Evolutionary conservation across 2,797 vertebrate species (phyloP), one percentile per base, ranked within the genome.

Genomic region (Thamnophis elegans): DNA sequence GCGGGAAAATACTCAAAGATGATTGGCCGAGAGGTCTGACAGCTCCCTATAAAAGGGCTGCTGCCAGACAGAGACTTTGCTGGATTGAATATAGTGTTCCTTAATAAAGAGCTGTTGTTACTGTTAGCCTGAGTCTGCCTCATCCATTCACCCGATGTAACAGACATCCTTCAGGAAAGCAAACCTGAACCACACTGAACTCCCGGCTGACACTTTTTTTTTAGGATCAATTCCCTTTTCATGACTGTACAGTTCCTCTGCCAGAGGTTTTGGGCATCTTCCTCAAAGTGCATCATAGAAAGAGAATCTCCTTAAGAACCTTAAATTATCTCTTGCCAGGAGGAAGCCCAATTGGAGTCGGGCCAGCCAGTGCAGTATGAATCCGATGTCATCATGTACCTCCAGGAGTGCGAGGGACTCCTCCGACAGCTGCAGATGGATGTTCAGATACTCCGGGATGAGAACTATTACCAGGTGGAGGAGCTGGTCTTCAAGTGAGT

Each of bases 391-490:
- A 98, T 98, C 13, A 95, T 98, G 92, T 99, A 99, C 95, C 98
- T 99, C 95, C 99, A 99, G 94, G 99, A 99, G 96, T 99, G 98
- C 0, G 99, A 99, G 95, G 97, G 97, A 93, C 98, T 99, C 82
- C 95, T 99, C 96, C 96, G 97, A 90, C 98, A 99, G 85, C 98
- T 99, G 4, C 98, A 98, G 95, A 98, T 98, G 96, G 99, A 99
- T 92, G 97, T 99, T n/a, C 98, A 98, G 96, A 98, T 99, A 95
- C 98, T 99, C 0, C 96, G 98, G 89, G 98, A 99, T 12, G 98
- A 99, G 96, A 99, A 98, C 32, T 99, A 99, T 96, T 99, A 99
- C 97, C 99, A 99, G 97, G 98, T 99, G 95, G 99, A 99, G 94
- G 98, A 99, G 96, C 97, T 99, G 95, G 98, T 96, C 42, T 99